phyloP scores from a whole-genome alignment of 2,888 invertebrate species.

The Hesperia comma region DNA sequence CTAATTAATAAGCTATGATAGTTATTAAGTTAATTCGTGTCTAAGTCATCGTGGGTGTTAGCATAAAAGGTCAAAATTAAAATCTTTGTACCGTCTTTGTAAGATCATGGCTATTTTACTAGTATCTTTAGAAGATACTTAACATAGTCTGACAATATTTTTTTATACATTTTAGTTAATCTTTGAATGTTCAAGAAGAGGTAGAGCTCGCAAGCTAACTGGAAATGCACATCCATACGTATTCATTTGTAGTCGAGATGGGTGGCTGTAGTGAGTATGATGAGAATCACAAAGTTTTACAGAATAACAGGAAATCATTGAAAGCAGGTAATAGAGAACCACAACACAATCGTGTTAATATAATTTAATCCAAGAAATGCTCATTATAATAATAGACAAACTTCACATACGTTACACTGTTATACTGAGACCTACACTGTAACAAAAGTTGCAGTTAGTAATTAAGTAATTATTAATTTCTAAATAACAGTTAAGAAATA shows the following conservation, averaged over 20 bases:
- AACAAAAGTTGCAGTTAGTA: too few relatives aligned
- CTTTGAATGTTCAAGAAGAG: neutral
- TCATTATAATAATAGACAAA: too few relatives aligned
- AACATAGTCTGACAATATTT: neutral
- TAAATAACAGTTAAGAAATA: too few relatives aligned
- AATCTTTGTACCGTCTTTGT: neutral
- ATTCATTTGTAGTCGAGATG: neutral
- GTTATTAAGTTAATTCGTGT: neutral
- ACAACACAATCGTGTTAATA: neutral
- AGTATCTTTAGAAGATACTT: neutral
- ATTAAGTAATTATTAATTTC: too few relatives aligned
- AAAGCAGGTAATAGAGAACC: neutral
- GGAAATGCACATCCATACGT: neutral
- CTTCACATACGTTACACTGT: too few relatives aligned
- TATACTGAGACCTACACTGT: too few relatives aligned
- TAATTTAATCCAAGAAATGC: neutral
- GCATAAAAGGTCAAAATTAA: neutral
- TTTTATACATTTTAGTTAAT: neutral
- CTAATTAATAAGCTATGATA: conserved; percentile 8
- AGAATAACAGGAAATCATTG: neutral
- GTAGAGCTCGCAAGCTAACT: neutral
- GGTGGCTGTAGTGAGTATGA: neutral
- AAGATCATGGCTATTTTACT: neutral
- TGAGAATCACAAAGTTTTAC: neutral
- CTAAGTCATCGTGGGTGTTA: neutral